These are phyloP conservation scores for Paratilapia polleni DNA, from an alignment of 2,113 vertebrate species.

Conservation along the genomic window DNA sequence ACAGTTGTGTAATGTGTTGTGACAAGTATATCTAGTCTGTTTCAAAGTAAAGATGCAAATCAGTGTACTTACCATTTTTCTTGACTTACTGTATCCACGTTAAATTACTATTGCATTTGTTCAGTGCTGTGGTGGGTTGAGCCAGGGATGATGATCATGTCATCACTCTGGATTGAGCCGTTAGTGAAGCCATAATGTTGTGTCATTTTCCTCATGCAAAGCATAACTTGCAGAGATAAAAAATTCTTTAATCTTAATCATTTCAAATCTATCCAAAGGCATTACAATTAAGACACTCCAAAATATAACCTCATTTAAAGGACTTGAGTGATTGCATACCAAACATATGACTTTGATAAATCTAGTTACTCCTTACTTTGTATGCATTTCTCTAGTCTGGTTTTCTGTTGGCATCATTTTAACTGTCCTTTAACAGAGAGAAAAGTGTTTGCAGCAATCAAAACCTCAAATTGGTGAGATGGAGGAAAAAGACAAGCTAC, in stretches of 20 bases:
- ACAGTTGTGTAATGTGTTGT: not conserved
- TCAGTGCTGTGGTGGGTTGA: not conserved
- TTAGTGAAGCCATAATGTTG: not conserved
- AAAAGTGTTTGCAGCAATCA: constrained; percentile 29
- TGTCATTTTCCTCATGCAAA: not conserved
- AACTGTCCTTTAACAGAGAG: not conserved
- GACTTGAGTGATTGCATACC: not conserved
- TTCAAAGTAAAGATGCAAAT: not conserved
- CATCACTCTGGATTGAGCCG: not conserved
- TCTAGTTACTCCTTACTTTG: constrained; percentile 7
- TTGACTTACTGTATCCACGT: not conserved
- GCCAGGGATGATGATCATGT: not conserved
- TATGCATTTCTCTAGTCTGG: not conserved
- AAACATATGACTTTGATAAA: constrained; percentile 8
- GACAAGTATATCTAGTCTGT: not conserved
- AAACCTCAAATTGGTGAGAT: constrained; percentile 65
- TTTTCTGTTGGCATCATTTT: constrained; percentile 1
- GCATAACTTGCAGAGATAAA: not conserved
- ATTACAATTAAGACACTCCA: not conserved
- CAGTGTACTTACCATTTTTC: not conserved
- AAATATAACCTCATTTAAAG: not conserved
- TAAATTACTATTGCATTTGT: not conserved
- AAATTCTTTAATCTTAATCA: not conserved
- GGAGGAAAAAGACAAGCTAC: constrained; percentile 47
- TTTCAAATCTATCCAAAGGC: not conserved